A percentile compares a stretch with the other conserved stretches of the same genome.
These are phyloP conservation scores for Podiceps cristatus DNA, from an alignment of 2,113 vertebrate genomes.

Conservation along the genomic window DNA sequence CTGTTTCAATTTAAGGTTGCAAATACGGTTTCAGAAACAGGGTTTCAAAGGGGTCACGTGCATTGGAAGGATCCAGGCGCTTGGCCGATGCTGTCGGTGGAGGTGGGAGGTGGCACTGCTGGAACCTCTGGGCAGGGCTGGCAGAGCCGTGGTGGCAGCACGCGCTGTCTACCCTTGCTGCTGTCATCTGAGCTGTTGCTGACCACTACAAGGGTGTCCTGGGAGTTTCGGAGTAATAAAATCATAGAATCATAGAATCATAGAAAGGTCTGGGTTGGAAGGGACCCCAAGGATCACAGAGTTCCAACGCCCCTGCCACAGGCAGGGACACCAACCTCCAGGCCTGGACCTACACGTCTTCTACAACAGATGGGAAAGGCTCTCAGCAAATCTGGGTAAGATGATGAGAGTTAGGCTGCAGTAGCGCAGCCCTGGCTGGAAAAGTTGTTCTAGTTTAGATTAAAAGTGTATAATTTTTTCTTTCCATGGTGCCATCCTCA, in stretches of 20 bases:
- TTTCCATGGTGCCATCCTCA: background rate
- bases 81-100: background rate
- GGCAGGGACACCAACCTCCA: no score
- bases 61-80: background rate
- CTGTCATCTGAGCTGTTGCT: background rate
- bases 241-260: no score
- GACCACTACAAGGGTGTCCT: rapidly evolving
- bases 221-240: background rate
- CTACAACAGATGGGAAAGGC: background rate
- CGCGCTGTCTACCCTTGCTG: background rate
- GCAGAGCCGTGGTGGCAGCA: background rate
- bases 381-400: background rate
- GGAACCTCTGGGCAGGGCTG: background rate
- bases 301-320: no score
- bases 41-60: background rate
- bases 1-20: background rate
- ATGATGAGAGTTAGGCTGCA: background rate
- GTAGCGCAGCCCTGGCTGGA: background rate
- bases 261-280: no score
- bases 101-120: rapidly evolving
- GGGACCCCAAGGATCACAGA: no score
- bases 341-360: no score
- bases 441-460: background rate
- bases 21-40: background rate
- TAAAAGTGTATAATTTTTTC: background rate